These are phyloP conservation scores for Oriolus oriolus DNA, from an alignment of 2,113 vertebrate species.

Conservation along the genomic window DNA sequence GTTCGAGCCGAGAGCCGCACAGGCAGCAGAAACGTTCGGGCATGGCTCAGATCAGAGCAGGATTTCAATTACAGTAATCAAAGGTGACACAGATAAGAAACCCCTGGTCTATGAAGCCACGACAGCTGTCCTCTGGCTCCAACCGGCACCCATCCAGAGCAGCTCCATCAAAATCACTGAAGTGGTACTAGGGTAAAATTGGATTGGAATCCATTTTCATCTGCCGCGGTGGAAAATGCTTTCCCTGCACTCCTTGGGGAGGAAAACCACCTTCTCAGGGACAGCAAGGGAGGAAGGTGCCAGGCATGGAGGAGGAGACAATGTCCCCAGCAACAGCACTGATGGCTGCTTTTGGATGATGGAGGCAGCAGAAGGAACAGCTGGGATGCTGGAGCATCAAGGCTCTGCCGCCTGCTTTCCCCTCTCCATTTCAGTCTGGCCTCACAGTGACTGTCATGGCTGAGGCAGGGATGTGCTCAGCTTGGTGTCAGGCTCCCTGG, in stretches of 20 bases:
- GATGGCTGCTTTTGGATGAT: neutral
- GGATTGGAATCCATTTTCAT: conserved; percentile 57
- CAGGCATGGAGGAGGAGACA: neutral
- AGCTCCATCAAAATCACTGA: conserved; percentile 56
- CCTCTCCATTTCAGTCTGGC: neutral
- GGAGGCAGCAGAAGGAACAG: neutral
- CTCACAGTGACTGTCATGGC: neutral
- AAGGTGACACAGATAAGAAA: conserved; percentile 65
- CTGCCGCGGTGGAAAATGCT: neutral
- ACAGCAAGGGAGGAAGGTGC: neutral
- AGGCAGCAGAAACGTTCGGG: conserved; percentile 21
- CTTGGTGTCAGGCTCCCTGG: fast-evolving
- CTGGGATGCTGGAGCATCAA: neutral
- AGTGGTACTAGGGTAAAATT: conserved; percentile 51
- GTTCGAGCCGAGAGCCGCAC: neutral
- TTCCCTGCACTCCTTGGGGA: neutral
- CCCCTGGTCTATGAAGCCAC: conserved; percentile 8
- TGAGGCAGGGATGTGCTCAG: neutral
- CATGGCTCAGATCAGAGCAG: conserved; percentile 46
- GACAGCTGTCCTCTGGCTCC: conserved; percentile 59
- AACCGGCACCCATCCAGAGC: conserved; percentile 38
- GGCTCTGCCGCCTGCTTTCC: neutral
- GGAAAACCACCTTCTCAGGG: neutral
- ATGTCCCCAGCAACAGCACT: neutral
- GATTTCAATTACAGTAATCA: conserved; percentile 63